Evolutionary conservation across 2,888 invertebrate genomes (phyloP), one percentile per base, ranked within the genome.

Genomic region (Diarsia mendica): DNA sequence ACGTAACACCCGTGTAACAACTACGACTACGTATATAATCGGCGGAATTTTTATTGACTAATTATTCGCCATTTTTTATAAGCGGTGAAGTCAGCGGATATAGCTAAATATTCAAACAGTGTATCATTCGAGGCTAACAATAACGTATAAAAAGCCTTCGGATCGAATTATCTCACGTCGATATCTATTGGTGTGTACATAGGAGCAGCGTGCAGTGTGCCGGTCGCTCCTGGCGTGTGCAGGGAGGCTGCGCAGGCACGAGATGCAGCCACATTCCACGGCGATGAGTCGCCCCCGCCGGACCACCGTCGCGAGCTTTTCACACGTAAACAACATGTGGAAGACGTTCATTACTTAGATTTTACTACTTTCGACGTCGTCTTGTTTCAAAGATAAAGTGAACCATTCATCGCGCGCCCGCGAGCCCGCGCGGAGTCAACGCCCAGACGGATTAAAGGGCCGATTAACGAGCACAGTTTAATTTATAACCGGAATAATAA

Each of bases 31-130:
- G 93, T 92, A 93, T 94, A 95, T 95, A 96, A 96, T 95, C 95
- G 95, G 89, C 93, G 95, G 96, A 96, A 96, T 96, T 96, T 96
- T 96, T 96, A 96, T 96, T 95, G 95, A 95, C 95, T 96, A 96
- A 96, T 96, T 96, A 96, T 96, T 96, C 95, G 94, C 92, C 91
- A 94, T 95, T 96, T 96, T 96, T 96, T 95, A 93, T 93, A 93
- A 91, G 93, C 92, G 94, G 94, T 96, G 96, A 96, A 96, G 94
- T 96, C 95, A 96, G 95, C 96, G 96, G 96, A 96, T 95, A 96
- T 96, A 92, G 94, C 95, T 96, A 95, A 96, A 96, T 96, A 96
- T 96, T 96, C 96, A 94, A 94, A 92, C 94, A 93, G 96, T 96
- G 96, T 96, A 95, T 96, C 96, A 96, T 93, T 94, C 93, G 94